These are phyloP conservation scores for Hirudinaria manillensis DNA, from an alignment of 2,888 invertebrate genomes.

Conservation along the genomic window DNA sequence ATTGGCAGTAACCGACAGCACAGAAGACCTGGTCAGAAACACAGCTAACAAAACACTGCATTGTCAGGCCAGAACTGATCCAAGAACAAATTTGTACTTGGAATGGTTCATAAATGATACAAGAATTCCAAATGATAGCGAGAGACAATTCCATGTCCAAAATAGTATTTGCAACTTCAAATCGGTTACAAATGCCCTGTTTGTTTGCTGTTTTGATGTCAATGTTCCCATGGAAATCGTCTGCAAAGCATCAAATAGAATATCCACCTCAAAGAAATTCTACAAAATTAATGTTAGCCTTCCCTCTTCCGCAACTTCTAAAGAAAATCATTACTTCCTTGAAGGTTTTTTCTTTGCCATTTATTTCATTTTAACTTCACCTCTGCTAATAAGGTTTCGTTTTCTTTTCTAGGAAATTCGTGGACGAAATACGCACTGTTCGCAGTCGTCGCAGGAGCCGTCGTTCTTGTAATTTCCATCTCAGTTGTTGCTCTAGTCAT, in stretches of 20 bases:
- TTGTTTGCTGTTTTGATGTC: neutral
- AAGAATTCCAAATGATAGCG: neutral
- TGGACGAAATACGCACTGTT: neutral
- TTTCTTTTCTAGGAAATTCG: neutral
- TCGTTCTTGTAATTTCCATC: neutral
- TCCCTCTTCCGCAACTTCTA: neutral
- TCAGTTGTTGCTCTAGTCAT: neutral
- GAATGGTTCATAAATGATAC: conserved; percentile 10
- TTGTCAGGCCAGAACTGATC: conserved; percentile 15
- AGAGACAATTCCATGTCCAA: neutral
- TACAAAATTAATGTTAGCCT: neutral
- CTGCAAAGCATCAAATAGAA: conserved; percentile 4
- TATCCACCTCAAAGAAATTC: neutral
- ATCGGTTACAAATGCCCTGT: neutral
- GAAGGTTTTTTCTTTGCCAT: neutral
- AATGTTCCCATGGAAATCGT: neutral
- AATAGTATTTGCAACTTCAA: neutral
- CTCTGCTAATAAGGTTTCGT: neutral
- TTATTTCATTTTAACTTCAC: neutral
- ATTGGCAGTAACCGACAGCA: neutral
- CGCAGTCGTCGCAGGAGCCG: neutral
- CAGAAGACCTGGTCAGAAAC: neutral
- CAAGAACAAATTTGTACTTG: neutral
- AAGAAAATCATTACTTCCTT: neutral
- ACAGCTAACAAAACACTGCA: conserved; percentile 1